A percentile compares a stretch with the other conserved stretches of the same genome.
Conservation (phyloP, 2,797 vertebrate genomes). For the Anniella stebbinsi region DNA sequence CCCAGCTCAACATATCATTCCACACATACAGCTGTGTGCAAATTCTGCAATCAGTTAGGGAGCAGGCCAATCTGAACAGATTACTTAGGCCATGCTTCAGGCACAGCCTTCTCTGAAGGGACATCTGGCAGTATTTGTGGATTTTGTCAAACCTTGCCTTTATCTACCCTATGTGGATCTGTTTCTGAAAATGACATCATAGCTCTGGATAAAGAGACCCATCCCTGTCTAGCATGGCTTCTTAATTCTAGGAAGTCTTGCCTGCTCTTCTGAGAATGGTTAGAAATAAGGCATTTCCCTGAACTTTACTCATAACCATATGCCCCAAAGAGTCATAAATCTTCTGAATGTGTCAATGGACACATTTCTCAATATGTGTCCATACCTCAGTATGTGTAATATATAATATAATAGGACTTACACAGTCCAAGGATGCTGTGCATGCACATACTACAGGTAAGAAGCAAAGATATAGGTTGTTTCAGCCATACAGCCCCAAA, state of each 20-base stretch:
- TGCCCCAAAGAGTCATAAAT: slow-evolving; percentile 17
- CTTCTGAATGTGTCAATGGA: no score
- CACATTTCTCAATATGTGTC: not conserved
- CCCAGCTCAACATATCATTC: slow-evolving; percentile 9
- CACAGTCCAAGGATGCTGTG: not conserved
- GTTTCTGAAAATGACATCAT: slow-evolving; percentile 40
- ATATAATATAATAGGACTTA: not conserved
- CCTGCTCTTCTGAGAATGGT: slow-evolving; percentile 18
- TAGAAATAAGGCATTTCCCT: slow-evolving; percentile 15
- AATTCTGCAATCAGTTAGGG: slow-evolving; percentile 11
- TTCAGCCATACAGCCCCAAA: not conserved
- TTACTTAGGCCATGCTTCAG: slow-evolving; percentile 8
- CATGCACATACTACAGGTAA: not conserved
- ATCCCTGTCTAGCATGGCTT: slow-evolving; percentile 13
- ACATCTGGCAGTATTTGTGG: not conserved
- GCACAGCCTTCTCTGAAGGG: not conserved
- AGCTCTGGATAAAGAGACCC: slow-evolving; percentile 6
- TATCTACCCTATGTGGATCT: not conserved
- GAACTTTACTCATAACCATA: not conserved
- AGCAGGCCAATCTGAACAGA: not conserved
- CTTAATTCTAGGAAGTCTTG: slow-evolving; percentile 13
- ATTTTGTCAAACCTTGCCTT: not conserved
- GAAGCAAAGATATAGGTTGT: not conserved
- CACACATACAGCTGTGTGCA: slow-evolving; percentile 9
- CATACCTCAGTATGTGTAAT: not conserved